phyloP scores from a whole-genome alignment of 2,113 vertebrate genomes.

The Orientallactaga bullata region DNA sequence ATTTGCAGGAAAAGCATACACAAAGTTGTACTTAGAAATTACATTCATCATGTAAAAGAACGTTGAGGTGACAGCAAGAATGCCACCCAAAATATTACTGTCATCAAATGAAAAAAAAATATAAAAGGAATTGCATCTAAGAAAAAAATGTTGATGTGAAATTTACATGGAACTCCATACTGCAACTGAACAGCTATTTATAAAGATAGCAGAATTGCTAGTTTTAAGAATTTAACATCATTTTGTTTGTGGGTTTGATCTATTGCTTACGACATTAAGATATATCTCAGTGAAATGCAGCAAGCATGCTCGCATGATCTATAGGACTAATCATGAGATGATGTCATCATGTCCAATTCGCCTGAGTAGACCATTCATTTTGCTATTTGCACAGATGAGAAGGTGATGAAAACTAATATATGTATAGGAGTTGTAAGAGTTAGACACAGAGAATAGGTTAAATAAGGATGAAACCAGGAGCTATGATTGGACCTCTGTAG shows the following conservation, averaged over 20 bases:
- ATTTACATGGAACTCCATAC: not conserved
- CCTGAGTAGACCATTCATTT: not conserved
- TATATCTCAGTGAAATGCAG: conserved; percentile 53
- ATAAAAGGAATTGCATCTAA: not conserved
- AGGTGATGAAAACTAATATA: conserved; percentile 34
- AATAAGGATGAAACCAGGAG: conserved; percentile 39
- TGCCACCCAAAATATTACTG: not conserved
- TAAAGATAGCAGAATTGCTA: not conserved
- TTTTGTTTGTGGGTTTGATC: conserved; percentile 28
- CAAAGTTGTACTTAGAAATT: not conserved
- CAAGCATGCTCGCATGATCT: not conserved
- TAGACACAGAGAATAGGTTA: conserved; percentile 65
- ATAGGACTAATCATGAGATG: conserved; percentile 20
- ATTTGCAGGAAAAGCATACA: not conserved
- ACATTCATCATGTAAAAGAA: not conserved
- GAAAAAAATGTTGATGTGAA: not conserved
- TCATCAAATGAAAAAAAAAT: not conserved
- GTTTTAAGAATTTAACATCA: too few species aligned
- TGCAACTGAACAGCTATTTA: not conserved
- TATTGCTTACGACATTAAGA: conserved; percentile 43
- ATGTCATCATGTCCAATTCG: not conserved
- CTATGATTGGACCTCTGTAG: conserved; percentile 49
- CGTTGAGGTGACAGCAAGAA: not conserved
- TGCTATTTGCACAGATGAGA: conserved; percentile 38
- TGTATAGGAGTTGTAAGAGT: conserved; percentile 50